Evolutionary conservation across 2,113 vertebrate genomes (phyloP).

Genomic region (Lampris incognitus): DNA sequence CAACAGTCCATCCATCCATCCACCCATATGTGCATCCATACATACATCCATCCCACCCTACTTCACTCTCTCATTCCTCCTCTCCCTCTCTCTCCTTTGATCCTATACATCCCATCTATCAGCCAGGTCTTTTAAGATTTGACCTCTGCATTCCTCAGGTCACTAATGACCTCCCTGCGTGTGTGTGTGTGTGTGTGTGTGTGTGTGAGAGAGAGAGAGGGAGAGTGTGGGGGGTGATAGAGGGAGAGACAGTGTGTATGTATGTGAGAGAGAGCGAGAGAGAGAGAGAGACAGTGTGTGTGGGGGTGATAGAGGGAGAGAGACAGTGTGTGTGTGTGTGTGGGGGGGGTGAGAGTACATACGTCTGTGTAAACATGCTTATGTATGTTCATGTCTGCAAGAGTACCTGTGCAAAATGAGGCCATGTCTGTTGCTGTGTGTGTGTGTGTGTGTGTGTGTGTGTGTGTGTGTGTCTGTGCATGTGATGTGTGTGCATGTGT

Average conservation of each 20-base stretch:
- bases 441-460: neutral
- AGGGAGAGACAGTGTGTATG: neutral
- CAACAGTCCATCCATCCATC: neutral
- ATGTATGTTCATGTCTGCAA: neutral
- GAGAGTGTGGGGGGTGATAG: constrained; percentile 14
- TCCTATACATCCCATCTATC: constrained; percentile 77
- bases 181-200: neutral
- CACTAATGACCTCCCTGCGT: constrained; percentile 70
- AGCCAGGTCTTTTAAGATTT: constrained; percentile 77
- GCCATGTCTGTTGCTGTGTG: too few species aligned
- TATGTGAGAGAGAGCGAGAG: constrained; percentile 29
- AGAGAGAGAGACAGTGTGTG: constrained; percentile 28
- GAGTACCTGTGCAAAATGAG: neutral
- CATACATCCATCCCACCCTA: constrained; percentile 61
- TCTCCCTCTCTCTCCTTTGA: constrained; percentile 64
- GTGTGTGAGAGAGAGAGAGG: neutral
- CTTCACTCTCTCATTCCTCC: constrained; percentile 36
- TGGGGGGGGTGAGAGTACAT: neutral
- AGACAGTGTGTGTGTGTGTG: neutral
- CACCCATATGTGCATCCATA: constrained; percentile 11
- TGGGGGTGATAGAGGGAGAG: neutral
- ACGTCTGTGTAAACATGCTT: neutral
- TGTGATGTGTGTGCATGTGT: neutral
- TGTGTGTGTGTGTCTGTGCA: neutral
- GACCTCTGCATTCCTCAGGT: constrained; percentile 78